Base-by-base conservation (phyloP, 2,888 invertebrate genomes). In the Tubulanus polymorphus region DNA sequence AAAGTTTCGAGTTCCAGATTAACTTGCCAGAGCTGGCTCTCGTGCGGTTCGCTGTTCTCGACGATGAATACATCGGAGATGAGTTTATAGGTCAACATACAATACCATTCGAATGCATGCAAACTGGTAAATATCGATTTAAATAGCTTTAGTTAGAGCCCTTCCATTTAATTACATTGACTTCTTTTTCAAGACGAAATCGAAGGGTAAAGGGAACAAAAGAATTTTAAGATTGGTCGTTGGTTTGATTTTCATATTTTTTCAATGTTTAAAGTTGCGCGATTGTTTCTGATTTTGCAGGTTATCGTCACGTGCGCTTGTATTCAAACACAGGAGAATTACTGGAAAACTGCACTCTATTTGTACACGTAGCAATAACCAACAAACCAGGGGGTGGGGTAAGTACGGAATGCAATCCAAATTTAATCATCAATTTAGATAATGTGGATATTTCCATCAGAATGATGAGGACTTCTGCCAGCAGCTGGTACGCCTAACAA, bases 11-110 rank as follows among this genome's bases (percentile, higher is more conserved):
- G 70, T 85, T 85, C 70, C 81, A 81, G 67, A 79, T 85, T 53
- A 80, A 81, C 68, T 78, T 84, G 27, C 84, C 84, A 23, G 84
- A 85, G 68, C 64, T 85, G 57, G 84, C 84, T 2, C 70, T 85
- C 53, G 76, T 85, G 15, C 76, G 84, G 27, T 83, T 85, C 66
- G 79, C 83, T 28, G 83, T 85, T 5, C 74, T 84, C 37, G 85
- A 85, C 69, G 79, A 79, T 61, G 78, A 79, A 37, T 76, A 68
- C 60, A 79, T 79, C 3, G 78, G 81, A 2, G 84, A 85, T 71
- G 84, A 85, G 66, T 85, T 85, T 68, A 85, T 85, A 64, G 84
- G 84, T 3, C 84, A 85, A 68, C 83, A 82, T 67, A 83, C 84
- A n/a, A 80, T 84, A 57, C 84, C 84, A 15, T 82, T 85, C 68